Evolutionary conservation across 2,113 vertebrate genomes (phyloP).

Genomic region (Tachuris rubrigastra): DNA sequence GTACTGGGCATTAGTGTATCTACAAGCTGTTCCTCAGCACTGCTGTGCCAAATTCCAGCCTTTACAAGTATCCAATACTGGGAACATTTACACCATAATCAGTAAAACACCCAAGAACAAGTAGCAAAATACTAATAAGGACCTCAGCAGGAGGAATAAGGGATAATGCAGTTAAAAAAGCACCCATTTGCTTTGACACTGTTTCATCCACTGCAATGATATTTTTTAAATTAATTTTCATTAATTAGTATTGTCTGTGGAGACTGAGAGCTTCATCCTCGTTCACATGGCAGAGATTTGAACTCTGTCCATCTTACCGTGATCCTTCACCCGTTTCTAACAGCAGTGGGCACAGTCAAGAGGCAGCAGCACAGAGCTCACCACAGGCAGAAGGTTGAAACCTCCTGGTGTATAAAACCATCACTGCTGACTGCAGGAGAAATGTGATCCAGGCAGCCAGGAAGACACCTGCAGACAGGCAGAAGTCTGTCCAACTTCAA

Average conservation of each 20-base stretch:
- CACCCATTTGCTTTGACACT: not conserved
- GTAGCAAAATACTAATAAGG: not conserved
- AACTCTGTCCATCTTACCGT: not conserved
- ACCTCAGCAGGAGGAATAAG: not conserved
- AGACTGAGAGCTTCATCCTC: not conserved
- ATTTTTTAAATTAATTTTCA: not conserved
- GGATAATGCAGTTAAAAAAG: not conserved
- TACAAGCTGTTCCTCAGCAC: conserved; percentile 9
- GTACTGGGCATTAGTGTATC: not conserved
- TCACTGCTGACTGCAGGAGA: not conserved
- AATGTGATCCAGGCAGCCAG: not conserved
- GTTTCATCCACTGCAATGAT: not conserved
- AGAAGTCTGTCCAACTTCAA: not conserved
- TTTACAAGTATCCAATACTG: not conserved
- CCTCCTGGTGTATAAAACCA: not conserved
- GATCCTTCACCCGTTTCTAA: not conserved
- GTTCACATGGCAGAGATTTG: not conserved
- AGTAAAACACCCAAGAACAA: conserved; percentile 31
- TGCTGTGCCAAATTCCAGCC: conserved; percentile 7
- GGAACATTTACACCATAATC: not conserved
- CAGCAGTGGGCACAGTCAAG: not conserved
- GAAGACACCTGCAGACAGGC: not conserved
- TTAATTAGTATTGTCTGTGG: not conserved
- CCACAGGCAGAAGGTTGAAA: not conserved
- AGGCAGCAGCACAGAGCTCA: not conserved